Evolutionary conservation across 23 tunicate genomes (phyloP), one percentile per base, ranked within the genome.

Genomic region (Halocynthia aurantium): DNA sequence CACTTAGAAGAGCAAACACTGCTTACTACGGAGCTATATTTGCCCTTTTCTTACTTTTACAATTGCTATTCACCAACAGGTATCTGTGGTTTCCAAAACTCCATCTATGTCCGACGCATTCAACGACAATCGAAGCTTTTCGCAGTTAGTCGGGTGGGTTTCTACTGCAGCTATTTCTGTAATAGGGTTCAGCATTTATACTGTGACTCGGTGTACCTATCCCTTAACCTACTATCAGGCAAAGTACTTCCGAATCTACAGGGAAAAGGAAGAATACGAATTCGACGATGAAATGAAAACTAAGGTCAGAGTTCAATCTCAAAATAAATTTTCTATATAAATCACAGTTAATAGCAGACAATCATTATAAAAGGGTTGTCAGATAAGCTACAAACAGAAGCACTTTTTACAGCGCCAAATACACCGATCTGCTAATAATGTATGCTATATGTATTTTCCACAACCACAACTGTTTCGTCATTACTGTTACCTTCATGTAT

Each of bases 201-300:
- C 77, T 10, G 12, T 70, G 5, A 15, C 57, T n/a, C 77, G 70
- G 9, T 86, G 81, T 55, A 53, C 22, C 50, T 81, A 75, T 50
- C 91, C 91, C 7, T 80, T 86, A 22, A 86, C 91, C 18, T 86
- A 81, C 61, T 86, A 81, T 53, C 91, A 86, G 66, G 85, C 80
- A 50, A 76, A 86, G 53, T 86, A 81, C 31, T 81, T 75, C 75
- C 58, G 68, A 57, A 19, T 60, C 9, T 75, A 77, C 71, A 81
- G 79, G 53, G 20, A 8, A 15, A 51, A 84, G 8, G 91, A 86
- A 69, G 85, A 81, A 53, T 66, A 66, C 7, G 85, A 81, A 52
- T 78, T 86, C 52, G 65, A 76, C 10, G 79, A 86, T 40, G 81
- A 86, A 57, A 86, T 86, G 91, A 61, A 81, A 53, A 76, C 67